Conservation (phyloP, 2,113 vertebrate genomes). For the Prolemur simus region DNA sequence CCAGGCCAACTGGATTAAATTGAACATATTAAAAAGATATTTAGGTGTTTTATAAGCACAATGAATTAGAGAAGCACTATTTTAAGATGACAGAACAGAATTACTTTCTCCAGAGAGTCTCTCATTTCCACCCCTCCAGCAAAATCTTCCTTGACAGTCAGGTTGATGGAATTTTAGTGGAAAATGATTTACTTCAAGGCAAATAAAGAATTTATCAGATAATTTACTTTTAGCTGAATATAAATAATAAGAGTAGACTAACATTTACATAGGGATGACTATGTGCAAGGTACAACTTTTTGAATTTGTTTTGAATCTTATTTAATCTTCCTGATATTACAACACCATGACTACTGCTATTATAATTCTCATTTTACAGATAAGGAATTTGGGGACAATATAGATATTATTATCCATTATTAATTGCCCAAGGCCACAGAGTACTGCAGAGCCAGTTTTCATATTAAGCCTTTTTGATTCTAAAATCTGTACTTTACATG, state of each 20-base stretch:
- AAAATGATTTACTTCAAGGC: background rate
- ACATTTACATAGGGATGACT: background rate
- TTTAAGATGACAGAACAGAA: background rate
- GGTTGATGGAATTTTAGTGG: background rate
- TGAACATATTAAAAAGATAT: background rate
- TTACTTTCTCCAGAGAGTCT: background rate
- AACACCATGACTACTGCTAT: background rate
- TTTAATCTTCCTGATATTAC: background rate
- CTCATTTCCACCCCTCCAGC: background rate
- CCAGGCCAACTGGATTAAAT: background rate
- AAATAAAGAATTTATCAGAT: background rate
- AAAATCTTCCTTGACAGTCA: background rate
- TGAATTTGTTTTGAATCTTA: background rate
- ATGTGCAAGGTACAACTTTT: background rate
- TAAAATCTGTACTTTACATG: background rate
- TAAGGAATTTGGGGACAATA: background rate
- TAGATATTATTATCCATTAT: background rate
- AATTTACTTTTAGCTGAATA: background rate
- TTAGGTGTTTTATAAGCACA: background rate
- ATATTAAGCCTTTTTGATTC: background rate
- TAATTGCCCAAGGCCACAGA: background rate
- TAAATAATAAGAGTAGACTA: background rate
- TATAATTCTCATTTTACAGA: slow-evolving; percentile 4
- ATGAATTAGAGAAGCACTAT: background rate
- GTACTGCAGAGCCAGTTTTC: background rate